Evolutionary conservation across 2,888 invertebrate genomes (phyloP).

Genomic region (Drosophila setosimentum): DNA sequence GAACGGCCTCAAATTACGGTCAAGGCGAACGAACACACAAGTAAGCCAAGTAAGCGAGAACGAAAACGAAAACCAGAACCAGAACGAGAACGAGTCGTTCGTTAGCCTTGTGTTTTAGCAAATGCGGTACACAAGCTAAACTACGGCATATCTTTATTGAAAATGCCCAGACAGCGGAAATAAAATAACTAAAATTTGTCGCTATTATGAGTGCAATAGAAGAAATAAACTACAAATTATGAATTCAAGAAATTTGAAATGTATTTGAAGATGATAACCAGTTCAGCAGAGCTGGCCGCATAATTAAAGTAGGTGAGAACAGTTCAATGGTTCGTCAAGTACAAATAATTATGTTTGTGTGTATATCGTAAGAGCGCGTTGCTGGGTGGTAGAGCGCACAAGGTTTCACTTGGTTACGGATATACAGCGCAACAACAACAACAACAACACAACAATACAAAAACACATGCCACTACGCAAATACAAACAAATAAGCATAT

Average conservation of each 20-base stretch:
- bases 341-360: neutral
- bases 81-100: constrained; percentile 47
- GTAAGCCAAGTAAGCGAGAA: constrained; percentile 22
- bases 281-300: neutral
- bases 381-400: constrained; percentile 31
- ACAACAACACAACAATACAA: constrained; percentile 19
- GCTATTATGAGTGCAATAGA: fast-evolving
- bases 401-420: constrained; percentile 30
- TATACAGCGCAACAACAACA: constrained; percentile 21
- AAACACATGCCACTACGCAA: constrained; percentile 30
- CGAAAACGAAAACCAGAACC: constrained; percentile 51
- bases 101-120: constrained; percentile 42
- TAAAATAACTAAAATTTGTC: neutral
- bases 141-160: constrained; percentile 16
- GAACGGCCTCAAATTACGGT: constrained; percentile 76
- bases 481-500: constrained; percentile 37
- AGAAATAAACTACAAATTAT: neutral
- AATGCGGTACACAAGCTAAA: constrained; percentile 30
- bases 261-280: no score
- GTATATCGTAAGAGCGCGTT: constrained; percentile 11
- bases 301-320: constrained; percentile 1
- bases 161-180: neutral
- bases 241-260: neutral
- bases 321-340: constrained; percentile 4
- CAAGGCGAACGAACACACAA: constrained; percentile 71